Evolutionary conservation across 2,797 vertebrate species (phyloP), one percentile per base, ranked within the genome.

Genomic region (Nasua narica): DNA sequence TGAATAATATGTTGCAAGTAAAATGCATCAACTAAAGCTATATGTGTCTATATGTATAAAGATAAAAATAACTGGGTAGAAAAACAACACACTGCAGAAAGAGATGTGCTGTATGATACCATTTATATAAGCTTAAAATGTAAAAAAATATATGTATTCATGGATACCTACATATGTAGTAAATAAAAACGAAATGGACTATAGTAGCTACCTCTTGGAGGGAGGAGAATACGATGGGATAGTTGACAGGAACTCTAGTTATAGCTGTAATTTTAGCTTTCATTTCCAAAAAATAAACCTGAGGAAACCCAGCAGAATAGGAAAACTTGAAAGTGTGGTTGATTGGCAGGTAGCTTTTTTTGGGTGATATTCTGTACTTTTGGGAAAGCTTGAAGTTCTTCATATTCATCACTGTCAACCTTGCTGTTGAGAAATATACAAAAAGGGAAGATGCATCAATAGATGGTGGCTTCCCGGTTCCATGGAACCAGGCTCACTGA

Each of bases 241-340:
- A 18, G 62, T 40, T 37, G 32, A 46, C 7, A 37, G 2, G 76
- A 48, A 27, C 43, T 77, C 72, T 21, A 29, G 35, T n/a, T 69
- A 2, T 10, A 3, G 4, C 69, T 86, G 29, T 46, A n/a, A 70
- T 62, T 87, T 69, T 58, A 23, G n/a, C 91, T 92, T 74, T 67
- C 67, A 69, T 92, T 96, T 91, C 48, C 85, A 83, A 83, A 90
- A 82, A 56, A 35, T 69, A 67, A 58, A 86, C n/a, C 46, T 74
- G 74, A 87, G 77, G 67, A 52, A 43, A 65, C 76, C 69, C 15
- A 52, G 81, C 27, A 62, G 54, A 76, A 69, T 48, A 62, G 50
- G 74, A 72, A 76, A 43, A 62, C 43, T 78, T 35, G 78, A 70
- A 79, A 88, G 48, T 29, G 14, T 14, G 37, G 15, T 62, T 58